These are phyloP conservation scores for Tetramorium alpestre DNA, from an alignment of 1,140 invertebrate genomes.

Conservation along the genomic window DNA sequence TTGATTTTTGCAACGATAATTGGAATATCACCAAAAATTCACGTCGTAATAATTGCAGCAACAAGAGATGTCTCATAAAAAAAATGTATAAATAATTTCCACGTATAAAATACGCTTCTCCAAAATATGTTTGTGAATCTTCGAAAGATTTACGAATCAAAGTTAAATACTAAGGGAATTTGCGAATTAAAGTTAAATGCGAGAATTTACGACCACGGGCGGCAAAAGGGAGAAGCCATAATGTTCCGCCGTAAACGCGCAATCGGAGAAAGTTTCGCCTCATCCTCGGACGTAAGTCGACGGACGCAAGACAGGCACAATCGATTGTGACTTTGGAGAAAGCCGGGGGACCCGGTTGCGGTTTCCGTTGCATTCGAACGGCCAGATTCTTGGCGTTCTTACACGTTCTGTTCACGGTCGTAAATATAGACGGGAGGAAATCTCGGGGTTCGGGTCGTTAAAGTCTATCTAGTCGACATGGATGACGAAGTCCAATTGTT, in stretches of 20 bases:
- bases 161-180: not conserved
- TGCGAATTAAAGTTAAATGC: constrained; percentile 19
- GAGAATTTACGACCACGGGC: not conserved
- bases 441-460: not conserved
- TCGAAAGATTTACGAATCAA: not conserved
- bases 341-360: not conserved
- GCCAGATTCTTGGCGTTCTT: not conserved
- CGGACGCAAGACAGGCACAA: not conserved
- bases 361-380: constrained; percentile 14
- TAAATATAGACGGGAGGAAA: not conserved
- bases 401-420: not conserved
- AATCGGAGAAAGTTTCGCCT: constrained; percentile 37
- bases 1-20: not conserved
- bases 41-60: not conserved
- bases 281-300: constrained; percentile 3
- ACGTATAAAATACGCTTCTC: not conserved
- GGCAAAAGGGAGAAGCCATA: not conserved
- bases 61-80: not conserved
- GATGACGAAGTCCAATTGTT: constrained; percentile 24
- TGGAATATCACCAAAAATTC: not conserved
- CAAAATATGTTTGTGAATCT: not conserved
- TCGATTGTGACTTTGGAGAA: constrained; percentile 34
- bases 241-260: not conserved
- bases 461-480: not conserved
- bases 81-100: not conserved